Evolutionary conservation across 2,113 vertebrate genomes (phyloP), one percentile per base, ranked within the genome.

Genomic region (Mobula birostris): DNA sequence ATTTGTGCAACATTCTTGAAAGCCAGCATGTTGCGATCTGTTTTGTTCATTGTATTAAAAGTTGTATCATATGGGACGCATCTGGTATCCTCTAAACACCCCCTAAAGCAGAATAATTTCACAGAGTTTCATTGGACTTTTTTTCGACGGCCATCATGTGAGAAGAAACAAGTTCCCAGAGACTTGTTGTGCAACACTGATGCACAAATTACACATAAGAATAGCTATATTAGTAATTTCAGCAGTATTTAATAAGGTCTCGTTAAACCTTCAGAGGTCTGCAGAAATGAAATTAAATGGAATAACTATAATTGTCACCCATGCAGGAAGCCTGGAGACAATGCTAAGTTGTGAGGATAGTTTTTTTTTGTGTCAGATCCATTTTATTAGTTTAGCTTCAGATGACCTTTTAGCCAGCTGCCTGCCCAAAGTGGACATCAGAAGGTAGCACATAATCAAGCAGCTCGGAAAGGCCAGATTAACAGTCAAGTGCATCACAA

Each of bases 31-130:
- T 90, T 68, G 85, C 32, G 85, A 90, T 68, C 61, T 68, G 61
- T 66, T 90, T 66, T 90, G 61, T 90, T 90, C 85, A 68, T 90
- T 90, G 85, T 90, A 66, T 32, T 90, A 68, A 90, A 66, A 32
- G 29, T 32, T 90, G 85, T 90, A 68, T 90, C 85, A 90, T n/a
- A 90, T 90, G 85, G 85, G 29, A 90, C n/a, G 6, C 85, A 90
- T 90, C 61, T 90, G 85, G 63, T 90, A 68, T 90, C 61, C 5
- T 68, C 85, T 63, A 90, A 66, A 68, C 61, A 90, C 4, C 56
- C 61, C 61, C 61, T 36, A 32, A 1, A 36, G 85, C 82, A 90
- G 61, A 63, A 19, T 66, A 32, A 90, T 21, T 88, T 90, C 61
- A 5, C 61, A 32, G 14, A 90, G n/a, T n/a, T 90, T 32, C 61